phyloP scores from a whole-genome alignment of 1,140 invertebrate species.

The Limonius californicus region DNA sequence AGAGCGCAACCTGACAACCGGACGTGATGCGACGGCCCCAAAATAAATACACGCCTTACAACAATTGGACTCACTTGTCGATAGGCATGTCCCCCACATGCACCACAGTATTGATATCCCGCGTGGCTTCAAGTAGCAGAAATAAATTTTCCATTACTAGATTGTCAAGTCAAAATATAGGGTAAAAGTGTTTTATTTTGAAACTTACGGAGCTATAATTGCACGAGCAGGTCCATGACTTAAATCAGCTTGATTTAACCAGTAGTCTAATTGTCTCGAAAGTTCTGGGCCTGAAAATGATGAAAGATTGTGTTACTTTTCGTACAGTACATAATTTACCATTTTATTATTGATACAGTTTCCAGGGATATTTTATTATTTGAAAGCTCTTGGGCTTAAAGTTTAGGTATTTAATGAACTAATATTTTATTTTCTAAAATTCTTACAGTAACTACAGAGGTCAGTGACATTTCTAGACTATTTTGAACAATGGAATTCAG shows the following conservation, averaged over 20 bases:
- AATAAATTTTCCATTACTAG: too few species aligned
- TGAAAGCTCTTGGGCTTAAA: too few species aligned
- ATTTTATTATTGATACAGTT: too few species aligned
- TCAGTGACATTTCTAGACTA: not conserved
- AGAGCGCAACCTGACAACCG: conserved; percentile 90
- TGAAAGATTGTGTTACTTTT: not conserved
- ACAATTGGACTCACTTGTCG: conserved; percentile 90
- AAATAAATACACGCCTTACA: conserved; percentile 92
- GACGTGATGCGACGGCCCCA: conserved; percentile 97
- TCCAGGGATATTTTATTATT: too few species aligned
- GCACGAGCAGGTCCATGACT: conserved; percentile 89
- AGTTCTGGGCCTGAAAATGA: conserved; percentile 57
- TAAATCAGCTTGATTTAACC: conserved; percentile 82
- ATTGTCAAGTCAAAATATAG: too few species aligned
- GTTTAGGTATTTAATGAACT: not conserved
- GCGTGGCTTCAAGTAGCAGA: too few species aligned
- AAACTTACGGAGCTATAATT: conserved; percentile 81
- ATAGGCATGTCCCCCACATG: conserved; percentile 93
- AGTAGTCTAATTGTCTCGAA: conserved; percentile 80
- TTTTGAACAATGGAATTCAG: conserved; percentile 7
- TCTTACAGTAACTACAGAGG: not conserved
- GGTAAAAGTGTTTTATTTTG: not conserved
- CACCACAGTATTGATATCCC: conserved; percentile 96
- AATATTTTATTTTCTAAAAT: not conserved
- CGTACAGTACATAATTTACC: too few species aligned